Percentiles rank a stretch among this genome's conserved stretches.
These are phyloP conservation scores for Caenorhabditis wallacei DNA, from an alignment of 2,888 invertebrate species.

Conservation along the genomic window DNA sequence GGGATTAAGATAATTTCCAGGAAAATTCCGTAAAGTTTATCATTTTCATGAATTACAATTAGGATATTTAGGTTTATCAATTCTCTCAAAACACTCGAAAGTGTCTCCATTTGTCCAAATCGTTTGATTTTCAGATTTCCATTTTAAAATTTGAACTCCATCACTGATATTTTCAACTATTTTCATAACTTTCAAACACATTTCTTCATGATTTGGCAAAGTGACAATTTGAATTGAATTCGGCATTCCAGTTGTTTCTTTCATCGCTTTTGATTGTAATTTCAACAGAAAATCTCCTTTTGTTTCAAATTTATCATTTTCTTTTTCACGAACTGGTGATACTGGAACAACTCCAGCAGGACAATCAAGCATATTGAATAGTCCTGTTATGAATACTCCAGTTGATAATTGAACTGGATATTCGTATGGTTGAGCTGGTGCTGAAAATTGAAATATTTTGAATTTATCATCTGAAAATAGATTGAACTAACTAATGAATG, in stretches of 20 bases:
- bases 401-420: conserved; percentile 74
- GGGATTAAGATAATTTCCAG: too few species aligned
- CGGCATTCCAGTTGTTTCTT: conserved; percentile 33
- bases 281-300: conserved; percentile 33
- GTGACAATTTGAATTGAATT: conserved; percentile 32
- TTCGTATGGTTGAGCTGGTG: conserved; percentile 78
- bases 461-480: background rate
- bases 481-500: conserved; percentile 75
- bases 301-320: conserved; percentile 69
- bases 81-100: conserved; percentile 19
- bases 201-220: conserved; percentile 20
- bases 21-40: too few species aligned
- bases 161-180: conserved; percentile 6
- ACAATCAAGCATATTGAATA: conserved; percentile 84
- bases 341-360: conserved; percentile 84
- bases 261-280: conserved; percentile 21
- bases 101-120: conserved; percentile 31
- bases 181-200: conserved; percentile 34
- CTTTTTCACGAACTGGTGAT: conserved; percentile 73
- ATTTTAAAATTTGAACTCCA: conserved; percentile 22
- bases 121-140: conserved; percentile 29
- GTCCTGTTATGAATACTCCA: conserved; percentile 78
- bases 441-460: conserved; percentile 44
- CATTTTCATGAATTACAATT: background rate
- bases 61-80: background rate